Percentiles rank a stretch among this genome's conserved stretches.
Evolutionary conservation across 2,113 vertebrate species (phyloP).

Genomic region (Chrysochloris asiatica): DNA sequence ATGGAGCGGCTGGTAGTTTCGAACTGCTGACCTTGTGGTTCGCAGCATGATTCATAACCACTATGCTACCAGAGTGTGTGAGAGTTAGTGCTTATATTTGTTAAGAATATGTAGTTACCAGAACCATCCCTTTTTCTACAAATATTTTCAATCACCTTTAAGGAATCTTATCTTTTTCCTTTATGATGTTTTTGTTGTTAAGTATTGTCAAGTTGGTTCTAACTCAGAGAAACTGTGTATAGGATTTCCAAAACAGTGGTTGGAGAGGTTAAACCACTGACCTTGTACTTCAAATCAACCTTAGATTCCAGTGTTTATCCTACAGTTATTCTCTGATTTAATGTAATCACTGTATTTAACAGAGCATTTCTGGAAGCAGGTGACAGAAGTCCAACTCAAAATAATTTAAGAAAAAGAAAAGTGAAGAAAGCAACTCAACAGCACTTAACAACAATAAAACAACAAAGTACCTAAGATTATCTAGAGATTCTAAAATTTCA

Average conservation of each 20-base stretch:
- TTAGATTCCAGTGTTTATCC: not conserved
- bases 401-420: not conserved
- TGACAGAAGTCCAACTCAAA: not conserved
- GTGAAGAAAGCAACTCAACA: not conserved
- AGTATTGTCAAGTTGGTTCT: no score
- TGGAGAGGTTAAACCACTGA: no score
- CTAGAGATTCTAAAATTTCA: not conserved
- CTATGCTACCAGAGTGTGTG: no score
- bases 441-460: no score
- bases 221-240: no score
- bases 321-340: not conserved
- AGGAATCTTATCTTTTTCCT: no score
- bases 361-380: slow-evolving; percentile 22
- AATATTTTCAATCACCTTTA: slow-evolving; percentile 5
- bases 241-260: no score
- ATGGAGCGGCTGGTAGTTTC: no score
- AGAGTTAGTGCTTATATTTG: slow-evolving; percentile 20
- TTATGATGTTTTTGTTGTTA: no score
- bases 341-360: not conserved
- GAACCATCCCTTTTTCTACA: not conserved
- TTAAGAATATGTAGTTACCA: slow-evolving; percentile 19
- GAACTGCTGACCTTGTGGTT: no score
- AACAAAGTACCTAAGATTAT: not conserved
- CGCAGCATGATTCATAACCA: no score
- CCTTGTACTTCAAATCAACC: no score